Conservation (phyloP, 2,113 vertebrate genomes). For the Ursus arctos region DNA sequence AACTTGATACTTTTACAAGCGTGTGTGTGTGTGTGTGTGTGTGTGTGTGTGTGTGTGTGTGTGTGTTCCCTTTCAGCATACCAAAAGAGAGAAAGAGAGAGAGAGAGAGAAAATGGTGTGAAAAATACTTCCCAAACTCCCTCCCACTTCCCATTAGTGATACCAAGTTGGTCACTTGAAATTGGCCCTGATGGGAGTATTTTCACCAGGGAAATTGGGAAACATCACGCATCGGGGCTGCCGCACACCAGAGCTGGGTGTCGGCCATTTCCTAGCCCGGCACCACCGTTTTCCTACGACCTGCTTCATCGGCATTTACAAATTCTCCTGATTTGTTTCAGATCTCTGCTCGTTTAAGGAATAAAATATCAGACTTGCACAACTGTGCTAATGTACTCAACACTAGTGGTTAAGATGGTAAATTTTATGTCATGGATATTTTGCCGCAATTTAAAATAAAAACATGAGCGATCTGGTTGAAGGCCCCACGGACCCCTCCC, state of each 20-base stretch:
- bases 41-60: not conserved
- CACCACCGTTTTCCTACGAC: fast-evolving
- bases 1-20: not conserved
- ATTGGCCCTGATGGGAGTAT: not conserved
- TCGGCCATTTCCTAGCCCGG: not conserved
- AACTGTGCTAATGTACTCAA: not conserved
- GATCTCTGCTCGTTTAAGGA: not conserved
- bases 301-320: not conserved
- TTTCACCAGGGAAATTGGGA: not conserved
- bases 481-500: fast-evolving
- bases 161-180: not conserved
- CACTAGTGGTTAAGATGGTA: not conserved
- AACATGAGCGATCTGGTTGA: not conserved
- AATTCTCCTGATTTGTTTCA: not conserved
- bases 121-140: not conserved
- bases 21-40: not conserved
- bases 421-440: not conserved
- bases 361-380: not conserved
- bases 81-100: not conserved
- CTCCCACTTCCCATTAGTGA: not conserved
- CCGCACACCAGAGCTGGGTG: not conserved
- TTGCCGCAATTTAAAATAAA: not conserved
- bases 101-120: not conserved
- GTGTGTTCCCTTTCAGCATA: not conserved
- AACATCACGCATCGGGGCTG: not conserved